A percentile compares a stretch with the other conserved stretches of the same genome.
Conservation (phyloP, 2,888 invertebrate genomes). For the Drosophila robusta region DNA sequence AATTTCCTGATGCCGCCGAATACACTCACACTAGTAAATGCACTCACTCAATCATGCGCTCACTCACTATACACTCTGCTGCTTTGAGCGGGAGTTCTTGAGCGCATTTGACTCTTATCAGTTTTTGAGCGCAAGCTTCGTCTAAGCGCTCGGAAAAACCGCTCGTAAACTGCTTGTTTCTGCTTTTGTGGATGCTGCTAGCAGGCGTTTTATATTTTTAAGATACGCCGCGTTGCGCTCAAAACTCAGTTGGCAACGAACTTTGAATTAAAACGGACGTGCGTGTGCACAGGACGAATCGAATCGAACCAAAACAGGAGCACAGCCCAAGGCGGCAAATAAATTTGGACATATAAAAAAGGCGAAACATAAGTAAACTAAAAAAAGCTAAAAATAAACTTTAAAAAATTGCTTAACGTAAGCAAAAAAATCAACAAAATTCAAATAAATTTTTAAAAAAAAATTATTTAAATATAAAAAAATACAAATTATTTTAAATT, state of each 20-base stretch:
- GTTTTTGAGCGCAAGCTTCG: conserved; percentile 40
- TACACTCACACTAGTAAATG: neutral
- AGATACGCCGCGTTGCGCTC: conserved; percentile 43
- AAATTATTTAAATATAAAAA: neutral
- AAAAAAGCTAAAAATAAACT: conserved; percentile 3
- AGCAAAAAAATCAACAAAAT: neutral
- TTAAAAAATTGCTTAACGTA: too few relatives aligned
- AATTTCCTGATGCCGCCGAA: conserved; percentile 1
- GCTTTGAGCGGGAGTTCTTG: conserved; percentile 25
- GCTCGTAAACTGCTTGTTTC: conserved; percentile 18
- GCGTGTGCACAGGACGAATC: conserved; percentile 42
- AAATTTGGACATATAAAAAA: conserved; percentile 6
- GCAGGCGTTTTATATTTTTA: conserved; percentile 47
- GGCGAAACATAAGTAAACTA: conserved; percentile 10
- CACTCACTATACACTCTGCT: conserved; percentile 1
- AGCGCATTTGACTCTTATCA: conserved; percentile 43
- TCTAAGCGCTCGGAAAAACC: neutral
- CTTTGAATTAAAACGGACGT: conserved; percentile 83
- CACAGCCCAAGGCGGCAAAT: conserved; percentile 17
- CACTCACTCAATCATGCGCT: conserved; percentile 2
- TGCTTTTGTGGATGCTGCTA: conserved; percentile 41
- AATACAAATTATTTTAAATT: neutral
- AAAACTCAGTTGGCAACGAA: conserved; percentile 82
- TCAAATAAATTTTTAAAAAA: neutral
- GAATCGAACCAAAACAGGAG: conserved; percentile 12